phyloP scores from a whole-genome alignment of 2,888 invertebrate genomes.

The Latheticus oryzae region DNA sequence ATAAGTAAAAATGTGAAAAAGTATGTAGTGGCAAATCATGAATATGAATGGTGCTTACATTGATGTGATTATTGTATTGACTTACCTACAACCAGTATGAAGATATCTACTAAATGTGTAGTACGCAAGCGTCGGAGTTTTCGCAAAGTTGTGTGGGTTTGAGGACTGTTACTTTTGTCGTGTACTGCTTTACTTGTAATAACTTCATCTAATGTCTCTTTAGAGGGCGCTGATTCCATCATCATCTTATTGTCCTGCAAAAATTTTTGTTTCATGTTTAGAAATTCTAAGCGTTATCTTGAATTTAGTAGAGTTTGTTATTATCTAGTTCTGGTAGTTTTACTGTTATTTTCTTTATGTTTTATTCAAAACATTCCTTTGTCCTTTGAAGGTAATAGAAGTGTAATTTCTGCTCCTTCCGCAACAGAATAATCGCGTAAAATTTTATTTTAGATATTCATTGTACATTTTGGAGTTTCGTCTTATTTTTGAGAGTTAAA shows the following conservation, averaged over 20 bases:
- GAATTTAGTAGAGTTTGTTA: too few relatives aligned
- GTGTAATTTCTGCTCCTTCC: too few relatives aligned
- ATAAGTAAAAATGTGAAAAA: not conserved
- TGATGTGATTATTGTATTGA: constrained; percentile 21
- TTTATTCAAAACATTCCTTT: too few relatives aligned
- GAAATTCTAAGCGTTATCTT: too few relatives aligned
- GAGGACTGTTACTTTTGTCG: constrained; percentile 36
- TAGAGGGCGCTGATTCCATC: constrained; percentile 57
- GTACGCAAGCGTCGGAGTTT: constrained; percentile 34
- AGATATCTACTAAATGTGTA: constrained; percentile 13
- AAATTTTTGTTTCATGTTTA: too few relatives aligned
- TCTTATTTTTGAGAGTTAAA: too few relatives aligned
- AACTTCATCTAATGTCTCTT: constrained; percentile 24
- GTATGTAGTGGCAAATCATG: not conserved
- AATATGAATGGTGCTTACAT: constrained; percentile 1
- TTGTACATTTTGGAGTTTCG: too few relatives aligned
- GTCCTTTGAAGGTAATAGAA: too few relatives aligned
- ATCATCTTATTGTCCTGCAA: constrained; percentile 62
- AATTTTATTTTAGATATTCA: too few relatives aligned
- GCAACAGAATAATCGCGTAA: too few relatives aligned
- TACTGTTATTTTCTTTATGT: too few relatives aligned
- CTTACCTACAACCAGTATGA: constrained; percentile 36
- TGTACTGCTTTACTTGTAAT: constrained; percentile 13
- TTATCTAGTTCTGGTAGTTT: too few relatives aligned
- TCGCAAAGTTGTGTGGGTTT: constrained; percentile 18